phyloP scores from a whole-genome alignment of 2,113 vertebrate genomes.

The Perccottus glenii region DNA sequence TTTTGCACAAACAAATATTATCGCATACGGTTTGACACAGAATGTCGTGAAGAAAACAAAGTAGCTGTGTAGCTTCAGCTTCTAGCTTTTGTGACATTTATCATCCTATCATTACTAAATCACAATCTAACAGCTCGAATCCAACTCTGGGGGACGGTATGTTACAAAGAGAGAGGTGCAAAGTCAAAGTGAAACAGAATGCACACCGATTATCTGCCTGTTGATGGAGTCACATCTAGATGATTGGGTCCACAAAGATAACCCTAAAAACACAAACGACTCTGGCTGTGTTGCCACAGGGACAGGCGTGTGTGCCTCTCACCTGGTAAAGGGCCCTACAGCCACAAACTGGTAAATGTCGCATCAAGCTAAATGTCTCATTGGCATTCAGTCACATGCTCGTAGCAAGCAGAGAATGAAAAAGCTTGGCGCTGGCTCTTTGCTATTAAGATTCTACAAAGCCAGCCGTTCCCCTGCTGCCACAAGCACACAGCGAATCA shows the following conservation, averaged over 20 bases:
- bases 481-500: constrained; percentile 59
- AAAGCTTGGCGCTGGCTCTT: constrained; percentile 50
- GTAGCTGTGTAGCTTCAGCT: background rate
- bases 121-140: constrained; percentile 32
- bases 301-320: constrained; percentile 22
- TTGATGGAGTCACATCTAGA: constrained; percentile 30
- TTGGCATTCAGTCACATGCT: constrained; percentile 72
- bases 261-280: constrained; percentile 28
- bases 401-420: constrained; percentile 46
- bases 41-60: background rate
- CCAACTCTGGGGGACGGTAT: constrained; percentile 21
- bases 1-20: constrained; percentile 24
- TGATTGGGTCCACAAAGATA: constrained; percentile 50
- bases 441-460: constrained; percentile 75
- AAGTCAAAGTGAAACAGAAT: constrained; percentile 36
- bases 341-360: constrained; percentile 39
- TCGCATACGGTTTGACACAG: background rate
- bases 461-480: constrained; percentile 66
- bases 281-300: constrained; percentile 38
- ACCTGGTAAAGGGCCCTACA: constrained; percentile 52
- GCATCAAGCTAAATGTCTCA: constrained; percentile 63
- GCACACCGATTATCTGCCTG: constrained; percentile 48
- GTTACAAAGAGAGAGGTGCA: constrained; percentile 18
- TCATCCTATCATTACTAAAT: constrained; percentile 41
- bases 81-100: constrained; percentile 4